These are phyloP conservation scores for Noctilio leporinus DNA, from an alignment of 2,113 vertebrate species.

Conservation along the genomic window DNA sequence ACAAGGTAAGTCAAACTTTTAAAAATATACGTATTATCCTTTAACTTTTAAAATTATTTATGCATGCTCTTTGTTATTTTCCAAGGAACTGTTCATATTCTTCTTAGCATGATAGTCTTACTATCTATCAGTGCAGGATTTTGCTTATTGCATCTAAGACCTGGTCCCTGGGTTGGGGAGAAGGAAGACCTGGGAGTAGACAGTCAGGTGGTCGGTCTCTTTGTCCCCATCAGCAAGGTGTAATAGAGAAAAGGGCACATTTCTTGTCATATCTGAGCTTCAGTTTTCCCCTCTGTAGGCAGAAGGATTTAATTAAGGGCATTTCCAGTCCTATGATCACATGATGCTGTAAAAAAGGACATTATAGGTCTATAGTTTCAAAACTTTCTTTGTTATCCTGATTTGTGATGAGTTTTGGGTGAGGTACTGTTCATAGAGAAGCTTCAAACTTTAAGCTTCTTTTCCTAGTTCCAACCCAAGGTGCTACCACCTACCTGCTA, in stretches of 20 bases:
- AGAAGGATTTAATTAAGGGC: background rate
- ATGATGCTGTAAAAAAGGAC: background rate
- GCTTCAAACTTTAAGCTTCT: background rate
- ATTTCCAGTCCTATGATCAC: background rate
- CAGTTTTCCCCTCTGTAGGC: background rate
- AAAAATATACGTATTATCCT: background rate
- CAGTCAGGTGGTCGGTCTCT: background rate
- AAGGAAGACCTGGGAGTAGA: background rate
- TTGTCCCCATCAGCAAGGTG: background rate
- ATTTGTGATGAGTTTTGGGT: background rate
- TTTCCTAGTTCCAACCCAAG: background rate
- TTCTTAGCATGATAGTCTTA: background rate
- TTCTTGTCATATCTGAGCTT: background rate
- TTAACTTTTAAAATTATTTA: background rate
- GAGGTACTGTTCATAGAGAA: background rate
- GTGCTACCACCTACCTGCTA: background rate
- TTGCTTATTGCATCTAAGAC: background rate
- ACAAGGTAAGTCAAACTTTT: background rate
- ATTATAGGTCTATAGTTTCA: background rate
- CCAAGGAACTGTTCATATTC: background rate
- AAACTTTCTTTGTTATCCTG: background rate
- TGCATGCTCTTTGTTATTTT: background rate
- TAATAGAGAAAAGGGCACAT: background rate
- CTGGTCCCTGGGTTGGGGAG: background rate
- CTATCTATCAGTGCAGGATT: background rate